Conservation (phyloP, 2,797 vertebrate species). For the Cossypha caffra region DNA sequence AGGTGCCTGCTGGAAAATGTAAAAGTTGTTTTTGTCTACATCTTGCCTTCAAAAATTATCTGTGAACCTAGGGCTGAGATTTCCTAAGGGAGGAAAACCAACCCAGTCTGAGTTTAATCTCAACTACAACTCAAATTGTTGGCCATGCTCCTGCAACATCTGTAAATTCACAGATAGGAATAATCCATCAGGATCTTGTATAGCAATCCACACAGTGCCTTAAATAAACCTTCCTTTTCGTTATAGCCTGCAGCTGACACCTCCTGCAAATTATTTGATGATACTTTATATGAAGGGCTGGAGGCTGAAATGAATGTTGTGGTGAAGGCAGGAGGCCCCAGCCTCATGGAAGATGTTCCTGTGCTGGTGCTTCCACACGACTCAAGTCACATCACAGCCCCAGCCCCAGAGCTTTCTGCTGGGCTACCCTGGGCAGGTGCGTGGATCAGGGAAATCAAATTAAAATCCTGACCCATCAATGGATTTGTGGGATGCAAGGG, state of each 20-base stretch:
- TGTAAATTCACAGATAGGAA: constrained; percentile 63
- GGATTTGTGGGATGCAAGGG: neutral
- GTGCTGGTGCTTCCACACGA: accelerated
- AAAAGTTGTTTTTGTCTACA: constrained; percentile 31
- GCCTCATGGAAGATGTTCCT: neutral
- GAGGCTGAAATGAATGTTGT: neutral
- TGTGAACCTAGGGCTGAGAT: constrained; percentile 17
- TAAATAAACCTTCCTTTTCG: constrained; percentile 53
- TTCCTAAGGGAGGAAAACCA: constrained; percentile 47
- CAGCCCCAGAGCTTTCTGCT: neutral
- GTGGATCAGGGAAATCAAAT: accelerated
- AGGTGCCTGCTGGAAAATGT: constrained; percentile 37
- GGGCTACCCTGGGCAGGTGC: accelerated
- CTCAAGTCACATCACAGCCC: neutral
- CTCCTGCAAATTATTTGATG: constrained; percentile 22
- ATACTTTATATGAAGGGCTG: neutral
- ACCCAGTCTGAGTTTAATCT: constrained; percentile 47
- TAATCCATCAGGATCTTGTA: constrained; percentile 60
- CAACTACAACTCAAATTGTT: constrained; percentile 65
- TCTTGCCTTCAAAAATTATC: neutral
- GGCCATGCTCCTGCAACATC: constrained; percentile 29
- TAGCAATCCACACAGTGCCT: constrained; percentile 17
- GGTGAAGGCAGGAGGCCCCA: neutral
- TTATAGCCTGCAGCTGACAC: constrained; percentile 22
- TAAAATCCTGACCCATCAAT: accelerated